Evolutionary conservation across 2,888 invertebrate species (phyloP).

Genomic region (Tubulanus polymorphus): DNA sequence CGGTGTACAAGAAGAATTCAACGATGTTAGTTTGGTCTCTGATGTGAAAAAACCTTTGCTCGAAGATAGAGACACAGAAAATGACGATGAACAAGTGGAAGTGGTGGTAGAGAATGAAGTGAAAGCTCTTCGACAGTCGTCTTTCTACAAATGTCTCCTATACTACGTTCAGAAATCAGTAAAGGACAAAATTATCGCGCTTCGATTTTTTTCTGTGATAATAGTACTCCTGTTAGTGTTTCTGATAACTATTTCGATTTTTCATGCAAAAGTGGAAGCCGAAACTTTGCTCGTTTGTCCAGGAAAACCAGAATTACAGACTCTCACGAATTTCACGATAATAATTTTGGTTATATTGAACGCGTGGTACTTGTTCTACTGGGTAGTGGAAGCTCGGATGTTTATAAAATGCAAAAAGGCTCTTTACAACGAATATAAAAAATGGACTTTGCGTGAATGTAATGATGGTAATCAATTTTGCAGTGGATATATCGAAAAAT

Average conservation of each 20-base stretch:
- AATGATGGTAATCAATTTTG: not conserved
- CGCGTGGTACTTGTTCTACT: not conserved
- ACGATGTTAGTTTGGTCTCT: not conserved
- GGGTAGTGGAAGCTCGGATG: not conserved
- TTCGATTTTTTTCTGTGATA: not conserved
- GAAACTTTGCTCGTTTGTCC: not conserved
- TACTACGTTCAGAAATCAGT: slow-evolving; percentile 3
- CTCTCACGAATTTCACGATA: slow-evolving; percentile 1
- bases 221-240: not conserved
- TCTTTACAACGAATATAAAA: not conserved
- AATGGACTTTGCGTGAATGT: not conserved
- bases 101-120: not conserved
- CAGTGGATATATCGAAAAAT: not conserved
- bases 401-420: slow-evolving; percentile 2
- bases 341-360: not conserved
- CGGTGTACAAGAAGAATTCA: not conserved
- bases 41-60: slow-evolving; percentile 1
- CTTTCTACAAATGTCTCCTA: not conserved
- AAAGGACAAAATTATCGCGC: slow-evolving; percentile 2
- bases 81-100: not conserved
- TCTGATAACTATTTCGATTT: not conserved
- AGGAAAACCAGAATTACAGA: not conserved
- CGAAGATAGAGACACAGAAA: not conserved
- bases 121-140: not conserved
- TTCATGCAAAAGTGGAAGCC: not conserved